Evolutionary conservation across 2,797 vertebrate species (phyloP).

Genomic region (Valencia hispanica): DNA sequence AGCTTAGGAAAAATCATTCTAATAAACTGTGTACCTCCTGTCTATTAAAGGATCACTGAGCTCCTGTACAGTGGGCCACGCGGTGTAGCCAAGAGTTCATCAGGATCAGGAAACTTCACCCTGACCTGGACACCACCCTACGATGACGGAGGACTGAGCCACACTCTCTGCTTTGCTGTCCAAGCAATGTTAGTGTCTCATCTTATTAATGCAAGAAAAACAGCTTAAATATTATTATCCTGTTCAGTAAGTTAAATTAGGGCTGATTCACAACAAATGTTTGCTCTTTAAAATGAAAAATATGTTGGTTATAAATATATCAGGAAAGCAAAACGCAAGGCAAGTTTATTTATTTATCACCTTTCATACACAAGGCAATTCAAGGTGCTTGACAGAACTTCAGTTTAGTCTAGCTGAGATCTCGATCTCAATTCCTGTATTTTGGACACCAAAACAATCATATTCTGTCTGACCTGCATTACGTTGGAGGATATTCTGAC

Average conservation of each 20-base stretch:
- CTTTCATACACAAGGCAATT: no score
- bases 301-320: no score
- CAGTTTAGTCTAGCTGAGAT: no score
- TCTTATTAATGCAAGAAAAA: not conserved
- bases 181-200: conserved; percentile 31
- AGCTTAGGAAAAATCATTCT: not conserved
- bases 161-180: conserved; percentile 47
- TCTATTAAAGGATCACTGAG: conserved; percentile 20
- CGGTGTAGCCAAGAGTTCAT: not conserved
- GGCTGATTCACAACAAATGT: not conserved
- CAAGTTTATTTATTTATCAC: no score
- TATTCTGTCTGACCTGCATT: no score
- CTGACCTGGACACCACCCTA: conserved; percentile 30
- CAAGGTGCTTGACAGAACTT: no score
- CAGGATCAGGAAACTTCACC: conserved; percentile 2
- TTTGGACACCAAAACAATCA: no score
- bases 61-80: conserved; percentile 41
- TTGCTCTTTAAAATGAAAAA: not conserved
- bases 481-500: no score
- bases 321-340: no score
- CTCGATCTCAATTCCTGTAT: no score
- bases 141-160: not conserved
- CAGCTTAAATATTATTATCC: not conserved
- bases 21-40: not conserved
- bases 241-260: not conserved